Conservation (phyloP, 2,888 invertebrate genomes). For the Cecidostiba fungosa region DNA sequence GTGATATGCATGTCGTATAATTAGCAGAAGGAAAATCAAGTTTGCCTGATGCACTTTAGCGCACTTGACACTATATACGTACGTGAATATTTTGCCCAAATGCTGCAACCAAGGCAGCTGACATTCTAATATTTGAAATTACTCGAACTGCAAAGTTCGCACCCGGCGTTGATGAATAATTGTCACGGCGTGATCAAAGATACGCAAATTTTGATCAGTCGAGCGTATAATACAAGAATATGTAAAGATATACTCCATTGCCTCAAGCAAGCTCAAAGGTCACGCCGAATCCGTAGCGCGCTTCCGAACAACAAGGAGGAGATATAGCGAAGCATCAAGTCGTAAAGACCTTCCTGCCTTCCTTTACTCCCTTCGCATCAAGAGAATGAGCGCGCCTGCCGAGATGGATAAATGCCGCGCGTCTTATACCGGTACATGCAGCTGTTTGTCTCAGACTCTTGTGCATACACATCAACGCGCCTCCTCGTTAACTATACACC, state of each 20-base stretch:
- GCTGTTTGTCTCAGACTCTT: slow-evolving; percentile 15
- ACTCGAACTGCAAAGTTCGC: not conserved
- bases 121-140: too few species aligned
- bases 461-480: not conserved
- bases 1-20: not conserved
- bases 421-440: slow-evolving; percentile 14
- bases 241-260: not conserved
- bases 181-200: not conserved
- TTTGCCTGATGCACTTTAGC: not conserved
- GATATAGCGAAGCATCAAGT: slow-evolving; percentile 20
- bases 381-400: not conserved
- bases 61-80: too few species aligned
- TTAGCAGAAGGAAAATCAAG: slow-evolving; percentile 2
- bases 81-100: not conserved
- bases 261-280: not conserved
- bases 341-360: slow-evolving; percentile 39
- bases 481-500: not conserved
- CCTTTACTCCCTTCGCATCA: not conserved
- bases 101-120: not conserved
- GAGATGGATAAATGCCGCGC: not conserved
- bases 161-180: not conserved
- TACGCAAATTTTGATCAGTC: not conserved
- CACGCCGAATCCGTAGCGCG: not conserved
- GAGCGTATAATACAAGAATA: not conserved
- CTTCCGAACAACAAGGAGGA: not conserved